Conservation (phyloP, 2,797 vertebrate species). For the Anableps anableps region DNA sequence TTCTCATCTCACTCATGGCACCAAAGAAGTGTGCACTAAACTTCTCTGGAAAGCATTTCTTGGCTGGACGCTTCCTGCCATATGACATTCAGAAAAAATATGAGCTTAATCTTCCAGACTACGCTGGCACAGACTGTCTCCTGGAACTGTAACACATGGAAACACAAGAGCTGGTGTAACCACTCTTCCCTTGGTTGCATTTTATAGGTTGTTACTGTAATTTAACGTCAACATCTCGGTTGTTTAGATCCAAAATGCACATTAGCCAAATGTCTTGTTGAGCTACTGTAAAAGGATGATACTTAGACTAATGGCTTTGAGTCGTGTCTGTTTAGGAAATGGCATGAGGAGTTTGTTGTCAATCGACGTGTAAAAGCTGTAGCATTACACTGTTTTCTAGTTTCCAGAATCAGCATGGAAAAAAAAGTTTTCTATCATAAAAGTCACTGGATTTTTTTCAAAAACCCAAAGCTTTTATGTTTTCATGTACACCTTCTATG, state of each 20-base stretch:
- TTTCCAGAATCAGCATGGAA: conserved; percentile 35
- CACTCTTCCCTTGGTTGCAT: conserved; percentile 73
- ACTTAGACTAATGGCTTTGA: conserved; percentile 66
- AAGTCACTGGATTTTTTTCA: conserved; percentile 31
- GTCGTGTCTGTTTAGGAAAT: conserved; percentile 62
- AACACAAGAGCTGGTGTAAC: conserved; percentile 19
- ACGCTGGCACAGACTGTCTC: conserved; percentile 90
- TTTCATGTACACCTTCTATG: conserved; percentile 39
- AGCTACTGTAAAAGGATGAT: conserved; percentile 58
- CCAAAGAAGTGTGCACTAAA: conserved; percentile 89
- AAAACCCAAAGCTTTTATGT: conserved; percentile 26
- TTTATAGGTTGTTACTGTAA: conserved; percentile 80
- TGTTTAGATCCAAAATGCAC: conserved; percentile 64
- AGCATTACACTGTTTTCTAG: conserved; percentile 61
- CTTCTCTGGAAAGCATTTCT: conserved; percentile 92
- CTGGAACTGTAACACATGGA: conserved; percentile 84
- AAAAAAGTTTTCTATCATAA: conserved; percentile 45
- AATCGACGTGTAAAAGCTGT: conserved; percentile 60
- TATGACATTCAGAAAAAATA: conserved; percentile 95
- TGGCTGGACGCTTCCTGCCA: conserved; percentile 93
- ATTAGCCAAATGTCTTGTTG: conserved; percentile 56
- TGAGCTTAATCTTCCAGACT: conserved; percentile 90
- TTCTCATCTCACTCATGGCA: conserved; percentile 90
- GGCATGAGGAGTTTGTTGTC: conserved; percentile 58
- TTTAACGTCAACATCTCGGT: conserved; percentile 67